phyloP scores from a whole-genome alignment of 1,140 invertebrate genomes.

The Drosophila azteca region DNA sequence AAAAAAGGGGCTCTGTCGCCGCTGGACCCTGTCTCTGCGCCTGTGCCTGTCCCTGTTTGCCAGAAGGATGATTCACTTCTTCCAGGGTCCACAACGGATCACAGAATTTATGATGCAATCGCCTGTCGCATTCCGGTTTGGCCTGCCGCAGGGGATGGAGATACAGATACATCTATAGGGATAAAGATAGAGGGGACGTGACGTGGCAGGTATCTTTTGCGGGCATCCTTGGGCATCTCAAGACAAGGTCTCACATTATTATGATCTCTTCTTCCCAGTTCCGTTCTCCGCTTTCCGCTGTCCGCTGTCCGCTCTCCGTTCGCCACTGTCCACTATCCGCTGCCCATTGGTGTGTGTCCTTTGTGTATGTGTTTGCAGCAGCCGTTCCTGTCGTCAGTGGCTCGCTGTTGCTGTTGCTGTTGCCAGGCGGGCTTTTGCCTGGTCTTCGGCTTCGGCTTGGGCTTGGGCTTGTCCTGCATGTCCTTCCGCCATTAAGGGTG shows the following conservation, averaged over 20 bases:
- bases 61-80: conserved; percentile 57
- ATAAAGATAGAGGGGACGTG: conserved; percentile 32
- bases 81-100: conserved; percentile 37
- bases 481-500: conserved; percentile 74
- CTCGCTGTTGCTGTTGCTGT: conserved; percentile 42
- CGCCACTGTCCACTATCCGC: too few relatives aligned
- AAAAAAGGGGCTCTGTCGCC: conserved; percentile 6
- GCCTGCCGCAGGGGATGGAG: not conserved
- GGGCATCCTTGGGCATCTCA: conserved; percentile 73
- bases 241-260: conserved; percentile 66
- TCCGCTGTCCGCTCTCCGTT: conserved; percentile 11
- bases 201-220: conserved; percentile 71
- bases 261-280: conserved; percentile 67
- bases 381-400: conserved; percentile 3
- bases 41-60: too few relatives aligned
- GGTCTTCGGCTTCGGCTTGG: conserved; percentile 13
- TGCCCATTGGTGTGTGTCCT: conserved; percentile 10
- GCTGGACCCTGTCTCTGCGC: not conserved
- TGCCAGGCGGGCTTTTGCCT: conserved; percentile 48
- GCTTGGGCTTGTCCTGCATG: conserved; percentile 64
- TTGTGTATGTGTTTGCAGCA: conserved; percentile 28
- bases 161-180: not conserved
- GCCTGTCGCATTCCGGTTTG: conserved; percentile 61
- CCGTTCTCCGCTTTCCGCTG: conserved; percentile 1
- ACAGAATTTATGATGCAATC: conserved; percentile 79